Evolutionary conservation across 2,113 vertebrate genomes (phyloP), one percentile per base, ranked within the genome.

Genomic region (Melospiza melodia): DNA sequence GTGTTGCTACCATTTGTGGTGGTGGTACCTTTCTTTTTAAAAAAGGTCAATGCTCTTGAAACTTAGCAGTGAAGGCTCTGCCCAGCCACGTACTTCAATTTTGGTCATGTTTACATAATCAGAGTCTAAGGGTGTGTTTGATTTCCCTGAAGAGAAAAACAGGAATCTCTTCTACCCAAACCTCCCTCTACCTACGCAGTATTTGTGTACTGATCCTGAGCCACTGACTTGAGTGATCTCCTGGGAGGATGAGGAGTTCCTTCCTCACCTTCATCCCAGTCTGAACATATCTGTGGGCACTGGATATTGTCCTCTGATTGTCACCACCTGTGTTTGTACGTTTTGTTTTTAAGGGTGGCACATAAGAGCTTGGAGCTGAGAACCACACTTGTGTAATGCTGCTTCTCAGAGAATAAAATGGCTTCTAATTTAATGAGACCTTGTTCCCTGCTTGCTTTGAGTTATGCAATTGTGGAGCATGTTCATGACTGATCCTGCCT

Each of bases 71-170:
- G 72, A 48, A 76, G 51, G 44, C 31, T 74, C 43, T 76, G 16
- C 46, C 31, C 68, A 71, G 65, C 23, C 37, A 63, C 2, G 0
- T 72, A 39, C 15, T 49, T 71, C 35, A 84, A 0, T 73, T 93
- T 92, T 80, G 23, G 23, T 58, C 11, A 0, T 83, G 55, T 91
- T 88, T 87, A 30, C 25, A 5, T 87, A 62, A 62, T 35, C 15
- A 5, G n/a, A 71, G 58, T 93, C 58, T 51, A 43, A 91, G 82
- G 71, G 39, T 76, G 82, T 82, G 75, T 90, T 65, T 80, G 43
- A 92, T 88, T 93, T 90, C 67, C 39, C 18, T 77, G 58, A 79
- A 57, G 4, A 61, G 69, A 87, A 84, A 82, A 84, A 27, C 48
- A 87, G 33, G 37, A 78, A 78, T 75, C 35, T 8, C 48, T 93